Evolutionary conservation across 2,888 invertebrate species (phyloP).

Genomic region (Erebia aethiops): DNA sequence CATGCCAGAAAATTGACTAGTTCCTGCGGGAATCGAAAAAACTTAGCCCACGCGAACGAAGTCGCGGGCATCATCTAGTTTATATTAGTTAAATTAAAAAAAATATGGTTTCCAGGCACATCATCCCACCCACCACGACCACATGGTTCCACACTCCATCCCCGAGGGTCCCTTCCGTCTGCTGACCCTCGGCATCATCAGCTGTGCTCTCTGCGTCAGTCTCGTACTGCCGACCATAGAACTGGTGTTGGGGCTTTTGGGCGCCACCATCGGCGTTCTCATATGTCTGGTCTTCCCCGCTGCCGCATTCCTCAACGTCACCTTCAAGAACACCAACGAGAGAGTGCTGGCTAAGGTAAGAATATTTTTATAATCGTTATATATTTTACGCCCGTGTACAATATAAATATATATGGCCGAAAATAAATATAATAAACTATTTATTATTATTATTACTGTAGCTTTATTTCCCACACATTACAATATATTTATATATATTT

Average conservation of each 20-base stretch:
- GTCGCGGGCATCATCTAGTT: no score
- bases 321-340: constrained; percentile 92
- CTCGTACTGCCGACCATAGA: constrained; percentile 96
- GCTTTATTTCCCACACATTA: no score
- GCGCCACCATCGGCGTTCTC: constrained; percentile 96
- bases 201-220: constrained; percentile 89
- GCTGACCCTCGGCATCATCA: constrained; percentile 91
- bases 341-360: constrained; percentile 90
- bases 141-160: constrained; percentile 84
- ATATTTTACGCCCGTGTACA: no score
- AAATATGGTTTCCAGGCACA: constrained; percentile 85
- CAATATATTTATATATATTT: no score
- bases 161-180: constrained; percentile 92
- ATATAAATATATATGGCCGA: no score
- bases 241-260: constrained; percentile 95
- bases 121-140: constrained; percentile 67
- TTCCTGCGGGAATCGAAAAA: no score
- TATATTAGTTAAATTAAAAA: no score
- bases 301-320: constrained; percentile 92
- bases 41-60: no score
- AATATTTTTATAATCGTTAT: no score
- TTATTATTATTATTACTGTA: no score
- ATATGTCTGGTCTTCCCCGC: constrained; percentile 97
- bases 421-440: no score
- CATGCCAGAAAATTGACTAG: no score